Evolutionary conservation across 1,140 invertebrate species (phyloP).

Genomic region (Himalopsyche phryganea): DNA sequence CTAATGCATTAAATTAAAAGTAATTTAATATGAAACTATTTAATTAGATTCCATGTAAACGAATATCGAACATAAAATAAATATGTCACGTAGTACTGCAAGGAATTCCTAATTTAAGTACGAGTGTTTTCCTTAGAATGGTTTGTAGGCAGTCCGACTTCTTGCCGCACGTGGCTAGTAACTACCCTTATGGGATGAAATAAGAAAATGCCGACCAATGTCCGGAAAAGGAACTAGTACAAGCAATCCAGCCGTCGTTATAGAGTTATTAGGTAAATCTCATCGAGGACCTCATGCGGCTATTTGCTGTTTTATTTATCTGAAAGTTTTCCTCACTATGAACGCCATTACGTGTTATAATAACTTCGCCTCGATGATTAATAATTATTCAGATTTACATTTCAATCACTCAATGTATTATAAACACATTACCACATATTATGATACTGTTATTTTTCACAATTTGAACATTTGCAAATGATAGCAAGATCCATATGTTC

Average conservation of each 20-base stretch:
- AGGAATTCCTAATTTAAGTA: constrained; percentile 14
- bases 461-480: too few relatives aligned
- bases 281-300: not conserved
- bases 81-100: not conserved
- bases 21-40: not conserved
- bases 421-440: too few relatives aligned
- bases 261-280: constrained; percentile 22
- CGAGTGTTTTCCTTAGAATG: constrained; percentile 2
- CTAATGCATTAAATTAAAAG: not conserved
- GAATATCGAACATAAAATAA: not conserved
- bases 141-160: not conserved
- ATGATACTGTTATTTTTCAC: too few relatives aligned
- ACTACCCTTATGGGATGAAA: not conserved
- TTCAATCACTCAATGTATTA: too few relatives aligned
- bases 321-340: too few relatives aligned
- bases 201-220: not conserved
- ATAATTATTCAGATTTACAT: too few relatives aligned
- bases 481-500: too few relatives aligned
- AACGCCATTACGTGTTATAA: too few relatives aligned
- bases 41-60: not conserved
- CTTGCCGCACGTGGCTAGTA: not conserved
- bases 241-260: constrained; percentile 1
- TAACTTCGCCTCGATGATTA: too few relatives aligned
- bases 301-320: too few relatives aligned
- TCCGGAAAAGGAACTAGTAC: constrained; percentile 14